Percentiles rank a stretch among this genome's conserved stretches.
These are phyloP conservation scores for Alloscopus bannaensis DNA, from an alignment of 2,888 invertebrate genomes.

Conservation along the genomic window DNA sequence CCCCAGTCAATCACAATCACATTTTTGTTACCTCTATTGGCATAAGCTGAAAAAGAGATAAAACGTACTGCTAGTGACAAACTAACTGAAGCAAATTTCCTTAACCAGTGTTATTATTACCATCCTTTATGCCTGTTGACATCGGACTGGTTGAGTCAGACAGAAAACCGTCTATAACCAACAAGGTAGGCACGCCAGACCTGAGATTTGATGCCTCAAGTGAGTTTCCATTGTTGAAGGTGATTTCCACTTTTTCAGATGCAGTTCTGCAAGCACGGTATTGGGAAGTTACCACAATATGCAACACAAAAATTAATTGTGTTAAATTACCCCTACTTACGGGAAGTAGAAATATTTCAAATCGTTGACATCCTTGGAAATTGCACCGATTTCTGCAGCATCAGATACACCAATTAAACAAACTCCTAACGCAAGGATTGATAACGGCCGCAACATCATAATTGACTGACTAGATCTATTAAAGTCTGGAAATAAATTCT, in stretches of 20 bases:
- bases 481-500: slow-evolving; percentile 13
- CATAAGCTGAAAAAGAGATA: slow-evolving; percentile 13
- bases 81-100: not conserved
- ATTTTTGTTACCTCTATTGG: slow-evolving; percentile 17
- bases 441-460: slow-evolving; percentile 33
- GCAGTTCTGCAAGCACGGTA: slow-evolving; percentile 11
- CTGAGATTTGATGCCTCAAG: slow-evolving; percentile 42
- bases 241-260: slow-evolving; percentile 31
- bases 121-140: not conserved
- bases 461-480: slow-evolving; percentile 35
- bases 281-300: not conserved
- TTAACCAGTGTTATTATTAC: too few species aligned
- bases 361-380: slow-evolving; percentile 58
- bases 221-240: slow-evolving; percentile 45
- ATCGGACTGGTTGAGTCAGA: slow-evolving; percentile 48
- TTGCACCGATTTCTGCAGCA: not conserved
- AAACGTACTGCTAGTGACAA: not conserved
- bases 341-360: slow-evolving; percentile 53
- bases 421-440: slow-evolving; percentile 13
- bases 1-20: slow-evolving; percentile 66
- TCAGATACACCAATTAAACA: slow-evolving; percentile 12
- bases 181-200: slow-evolving; percentile 21
- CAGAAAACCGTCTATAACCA: slow-evolving; percentile 58
- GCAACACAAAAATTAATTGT: not conserved
- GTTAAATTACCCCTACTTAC: slow-evolving; percentile 31